phyloP scores from a whole-genome alignment of 2,113 vertebrate species.

The Reinhardtius hippoglossoides region DNA sequence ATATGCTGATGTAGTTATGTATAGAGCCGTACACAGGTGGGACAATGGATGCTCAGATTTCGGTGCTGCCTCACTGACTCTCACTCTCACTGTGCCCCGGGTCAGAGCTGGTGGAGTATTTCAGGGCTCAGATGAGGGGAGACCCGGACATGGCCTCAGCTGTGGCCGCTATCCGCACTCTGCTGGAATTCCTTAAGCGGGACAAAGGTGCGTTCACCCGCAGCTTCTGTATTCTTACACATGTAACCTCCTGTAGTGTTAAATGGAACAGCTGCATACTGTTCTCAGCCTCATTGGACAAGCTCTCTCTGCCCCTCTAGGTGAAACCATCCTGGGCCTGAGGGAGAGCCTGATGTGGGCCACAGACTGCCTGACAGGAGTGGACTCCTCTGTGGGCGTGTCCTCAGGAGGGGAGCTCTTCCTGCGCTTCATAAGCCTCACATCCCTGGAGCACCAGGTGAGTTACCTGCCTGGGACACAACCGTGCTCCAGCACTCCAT shows the following conservation, averaged over 20 bases:
- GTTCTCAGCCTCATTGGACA: background rate
- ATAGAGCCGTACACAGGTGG: too few relatives aligned
- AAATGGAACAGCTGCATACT: background rate
- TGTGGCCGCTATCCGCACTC: conserved; percentile 91
- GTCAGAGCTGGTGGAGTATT: conserved; percentile 91
- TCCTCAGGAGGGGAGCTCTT: conserved; percentile 96
- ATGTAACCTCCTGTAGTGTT: too few relatives aligned
- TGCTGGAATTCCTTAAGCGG: conserved; percentile 92
- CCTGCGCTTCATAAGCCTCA: conserved; percentile 96
- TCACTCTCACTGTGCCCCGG: background rate
- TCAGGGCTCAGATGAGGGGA: conserved; percentile 88
- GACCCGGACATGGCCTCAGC: conserved; percentile 93
- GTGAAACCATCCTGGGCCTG: conserved; percentile 93
- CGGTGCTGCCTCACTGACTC: background rate
- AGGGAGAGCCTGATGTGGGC: conserved; percentile 90
- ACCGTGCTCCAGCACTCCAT: too few relatives aligned
- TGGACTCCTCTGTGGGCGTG: conserved; percentile 95
- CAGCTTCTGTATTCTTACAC: background rate
- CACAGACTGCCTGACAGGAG: conserved; percentile 86
- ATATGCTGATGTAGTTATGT: too few relatives aligned
- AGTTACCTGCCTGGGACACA: conserved; percentile 28
- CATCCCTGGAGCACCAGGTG: conserved; percentile 92
- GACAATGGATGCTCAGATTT: too few relatives aligned
- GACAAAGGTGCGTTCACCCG: conserved; percentile 84
- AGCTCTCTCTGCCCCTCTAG: conserved; percentile 64